Conservation (phyloP, 2,797 vertebrate species). For the Sebastes baramenuke region DNA sequence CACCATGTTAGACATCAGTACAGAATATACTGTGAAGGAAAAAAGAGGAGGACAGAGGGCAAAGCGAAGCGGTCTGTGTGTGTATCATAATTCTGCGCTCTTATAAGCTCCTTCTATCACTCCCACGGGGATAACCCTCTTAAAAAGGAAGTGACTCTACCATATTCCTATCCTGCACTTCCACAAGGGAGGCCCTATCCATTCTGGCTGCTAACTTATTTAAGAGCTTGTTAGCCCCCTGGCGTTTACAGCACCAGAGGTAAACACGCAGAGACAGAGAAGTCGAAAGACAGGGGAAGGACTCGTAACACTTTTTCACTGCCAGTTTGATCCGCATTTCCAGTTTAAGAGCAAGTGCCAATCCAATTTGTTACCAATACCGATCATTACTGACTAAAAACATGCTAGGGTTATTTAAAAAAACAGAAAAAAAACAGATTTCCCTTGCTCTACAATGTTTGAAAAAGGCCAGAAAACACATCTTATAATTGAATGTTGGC, state of each 20-base stretch:
- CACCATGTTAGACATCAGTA: background rate
- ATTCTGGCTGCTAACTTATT: slow-evolving; percentile 67
- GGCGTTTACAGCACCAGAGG: slow-evolving; percentile 24
- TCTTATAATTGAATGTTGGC: background rate
- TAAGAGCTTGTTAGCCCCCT: slow-evolving; percentile 53
- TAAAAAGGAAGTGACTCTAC: slow-evolving; percentile 45
- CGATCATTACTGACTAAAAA: background rate
- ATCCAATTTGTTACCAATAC: background rate
- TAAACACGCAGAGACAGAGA: background rate
- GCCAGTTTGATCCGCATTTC: background rate
- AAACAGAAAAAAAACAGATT: background rate
- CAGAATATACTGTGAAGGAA: background rate
- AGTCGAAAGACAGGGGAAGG: background rate
- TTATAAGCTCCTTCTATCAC: slow-evolving; percentile 33
- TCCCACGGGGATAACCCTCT: slow-evolving; percentile 29
- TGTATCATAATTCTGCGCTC: slow-evolving; percentile 16
- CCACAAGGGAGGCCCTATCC: slow-evolving; percentile 40
- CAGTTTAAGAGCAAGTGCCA: background rate
- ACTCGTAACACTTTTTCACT: background rate
- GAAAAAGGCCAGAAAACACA: background rate
- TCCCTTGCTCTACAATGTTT: background rate
- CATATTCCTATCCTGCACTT: slow-evolving; percentile 14
- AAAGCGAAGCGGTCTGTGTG: background rate
- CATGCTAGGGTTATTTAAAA: background rate
- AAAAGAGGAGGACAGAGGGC: background rate